Conservation (phyloP, 2,113 vertebrate genomes). For the Pampusana beccarii region DNA sequence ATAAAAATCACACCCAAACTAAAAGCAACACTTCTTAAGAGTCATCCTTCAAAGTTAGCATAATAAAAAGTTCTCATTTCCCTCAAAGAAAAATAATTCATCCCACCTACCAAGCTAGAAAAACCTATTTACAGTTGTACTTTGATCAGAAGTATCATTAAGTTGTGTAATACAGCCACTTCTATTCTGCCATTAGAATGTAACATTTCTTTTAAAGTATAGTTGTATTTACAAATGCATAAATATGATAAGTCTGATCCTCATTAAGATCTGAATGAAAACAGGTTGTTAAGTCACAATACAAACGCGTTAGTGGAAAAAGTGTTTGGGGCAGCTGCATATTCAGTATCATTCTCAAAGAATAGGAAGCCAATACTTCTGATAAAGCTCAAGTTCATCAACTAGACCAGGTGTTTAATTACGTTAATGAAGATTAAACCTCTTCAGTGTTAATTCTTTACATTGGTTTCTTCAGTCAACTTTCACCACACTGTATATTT, state of each 20-base stretch:
- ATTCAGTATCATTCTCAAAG: slow-evolving; percentile 68
- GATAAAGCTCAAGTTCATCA: slow-evolving; percentile 74
- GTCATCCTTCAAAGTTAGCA: slow-evolving; percentile 78
- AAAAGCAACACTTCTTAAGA: slow-evolving; percentile 70
- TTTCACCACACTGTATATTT: slow-evolving; percentile 99
- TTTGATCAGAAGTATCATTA: slow-evolving; percentile 73
- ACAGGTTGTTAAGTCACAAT: slow-evolving; percentile 75
- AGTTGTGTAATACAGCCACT: slow-evolving; percentile 59
- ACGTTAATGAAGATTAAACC: slow-evolving; percentile 68
- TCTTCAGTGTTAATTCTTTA: slow-evolving; percentile 69
- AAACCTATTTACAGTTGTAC: slow-evolving; percentile 81
- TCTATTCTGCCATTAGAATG: slow-evolving; percentile 70
- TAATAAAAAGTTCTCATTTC: slow-evolving; percentile 79
- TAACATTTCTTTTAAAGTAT: slow-evolving; percentile 63
- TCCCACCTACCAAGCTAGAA: slow-evolving; percentile 80
- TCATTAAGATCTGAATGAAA: slow-evolving; percentile 65
- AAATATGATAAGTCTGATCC: slow-evolving; percentile 75
- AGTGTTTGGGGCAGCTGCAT: slow-evolving; percentile 55
- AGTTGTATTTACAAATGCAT: slow-evolving; percentile 84
- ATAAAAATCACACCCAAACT: slow-evolving; percentile 74
- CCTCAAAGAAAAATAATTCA: slow-evolving; percentile 82
- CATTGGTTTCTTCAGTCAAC: slow-evolving; percentile 85
- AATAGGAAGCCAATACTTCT: slow-evolving; percentile 74
- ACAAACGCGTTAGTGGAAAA: slow-evolving; percentile 77
- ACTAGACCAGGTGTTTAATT: slow-evolving; percentile 68